Evolutionary conservation across 2,113 vertebrate species (phyloP), one percentile per base, ranked within the genome.

Genomic region (Serinus canaria): DNA sequence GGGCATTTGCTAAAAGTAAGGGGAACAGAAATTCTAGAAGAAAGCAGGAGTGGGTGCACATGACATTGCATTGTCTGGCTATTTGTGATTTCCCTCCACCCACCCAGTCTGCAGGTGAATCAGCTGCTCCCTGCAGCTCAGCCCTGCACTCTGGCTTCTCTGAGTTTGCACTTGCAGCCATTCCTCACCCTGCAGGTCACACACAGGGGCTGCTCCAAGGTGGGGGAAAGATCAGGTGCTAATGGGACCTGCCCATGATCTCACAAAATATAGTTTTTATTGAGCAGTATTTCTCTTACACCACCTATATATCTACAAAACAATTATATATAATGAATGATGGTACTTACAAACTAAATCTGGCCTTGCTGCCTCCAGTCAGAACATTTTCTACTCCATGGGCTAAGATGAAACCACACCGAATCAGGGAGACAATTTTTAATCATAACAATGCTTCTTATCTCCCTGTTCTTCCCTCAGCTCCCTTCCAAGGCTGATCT

Each of bases 1-100:
- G 14, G 37, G 8, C 46, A 35, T 85, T 79, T 69, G 25, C 33
- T 91, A 83, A 79, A 68, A 70, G n/a, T n/a, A 69, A 80, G 9
- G 27, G 20, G 60, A 90, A 39, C 1, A 49, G 15, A 85, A 76
- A n/a, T 37, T 69, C 17, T 30, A n/a, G 50, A n/a, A 46, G 46
- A 55, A 62, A 13, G 7, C 5, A 55, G 0, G 0, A 47, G 21
- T 39, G 28, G 15, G 10, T 39, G 13, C 44, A 1, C 49, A 41
- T 3, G 28, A 9, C n/a, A 50, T 16, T 12, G 37, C 30, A 9
- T 27, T 83, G 11, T 44, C 39, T 70, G 25, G 27, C 13, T 86
- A 2, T 19, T 52, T 72, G 39, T 68, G 49, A 6, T 33, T 47
- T 64, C 33, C 6, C 11, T 39, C 87, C 23, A 30, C 25, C 28